Percentiles rank a stretch among this genome's conserved stretches.
Conservation (phyloP, 2,888 invertebrate genomes). For the Zygaena filipendulae region DNA sequence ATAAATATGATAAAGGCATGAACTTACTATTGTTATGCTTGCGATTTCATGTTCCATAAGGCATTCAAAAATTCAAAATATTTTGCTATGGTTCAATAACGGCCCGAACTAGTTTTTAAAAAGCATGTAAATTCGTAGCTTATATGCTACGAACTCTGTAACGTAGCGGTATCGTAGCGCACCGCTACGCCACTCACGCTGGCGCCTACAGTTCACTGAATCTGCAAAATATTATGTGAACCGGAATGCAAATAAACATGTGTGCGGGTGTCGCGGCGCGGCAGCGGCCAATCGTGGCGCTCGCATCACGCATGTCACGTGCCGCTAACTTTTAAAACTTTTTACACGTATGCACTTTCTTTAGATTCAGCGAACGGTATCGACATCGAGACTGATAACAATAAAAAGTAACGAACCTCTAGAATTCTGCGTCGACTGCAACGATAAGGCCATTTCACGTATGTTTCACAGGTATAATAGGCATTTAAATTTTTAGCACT, state of each 20-base stretch:
- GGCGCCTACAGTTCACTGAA: slow-evolving; percentile 62
- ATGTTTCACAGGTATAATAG: slow-evolving; percentile 45
- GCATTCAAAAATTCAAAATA: no score
- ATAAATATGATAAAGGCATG: no score
- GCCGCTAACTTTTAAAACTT: slow-evolving; percentile 60
- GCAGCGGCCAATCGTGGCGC: slow-evolving; percentile 48
- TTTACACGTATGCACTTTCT: slow-evolving; percentile 43
- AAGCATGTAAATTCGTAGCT: slow-evolving; percentile 20
- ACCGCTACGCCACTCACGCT: slow-evolving; percentile 39
- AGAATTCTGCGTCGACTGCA: slow-evolving; percentile 67
- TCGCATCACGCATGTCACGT: slow-evolving; percentile 51
- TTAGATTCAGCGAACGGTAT: slow-evolving; percentile 27
- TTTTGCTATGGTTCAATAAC: no score
- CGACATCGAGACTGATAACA: slow-evolving; percentile 20
- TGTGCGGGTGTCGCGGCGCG: slow-evolving; percentile 42
- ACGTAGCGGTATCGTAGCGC: slow-evolving; percentile 43
- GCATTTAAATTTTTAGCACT: slow-evolving; percentile 45
- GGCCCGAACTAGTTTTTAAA: no score
- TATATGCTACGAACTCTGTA: slow-evolving; percentile 26
- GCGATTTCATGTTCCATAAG: no score
- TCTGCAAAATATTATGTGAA: slow-evolving; percentile 50
- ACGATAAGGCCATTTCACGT: slow-evolving; percentile 70
- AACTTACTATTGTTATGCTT: no score
- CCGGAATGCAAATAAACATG: slow-evolving; percentile 67
- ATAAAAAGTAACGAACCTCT: slow-evolving; percentile 52